Evolutionary conservation across 1,140 invertebrate species (phyloP).

Genomic region (Charaxes varanes): DNA sequence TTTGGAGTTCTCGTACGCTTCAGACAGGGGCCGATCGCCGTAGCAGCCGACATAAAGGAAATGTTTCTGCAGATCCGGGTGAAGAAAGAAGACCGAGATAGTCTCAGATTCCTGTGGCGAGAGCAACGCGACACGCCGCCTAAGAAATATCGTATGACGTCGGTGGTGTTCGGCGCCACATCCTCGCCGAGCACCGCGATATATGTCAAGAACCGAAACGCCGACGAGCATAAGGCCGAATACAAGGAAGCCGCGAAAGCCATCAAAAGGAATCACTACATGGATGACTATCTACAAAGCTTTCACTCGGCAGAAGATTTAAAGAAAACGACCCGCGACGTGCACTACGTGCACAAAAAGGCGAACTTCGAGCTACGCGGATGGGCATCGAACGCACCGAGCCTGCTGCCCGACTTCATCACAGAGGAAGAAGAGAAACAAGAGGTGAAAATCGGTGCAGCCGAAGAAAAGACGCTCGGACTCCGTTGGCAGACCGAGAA

Average conservation of each 20-base stretch:
- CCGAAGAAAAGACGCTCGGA: constrained; percentile 8
- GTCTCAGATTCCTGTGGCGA: too few relatives aligned
- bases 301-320: neutral
- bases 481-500: constrained; percentile 1
- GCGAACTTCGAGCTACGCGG: constrained; percentile 2
- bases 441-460: neutral
- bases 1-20: too few relatives aligned
- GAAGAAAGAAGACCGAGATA: too few relatives aligned
- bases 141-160: constrained; percentile 29
- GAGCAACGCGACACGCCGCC: too few relatives aligned
- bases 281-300: constrained; percentile 44
- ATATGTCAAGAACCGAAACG: constrained; percentile 35
- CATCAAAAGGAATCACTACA: constrained; percentile 29
- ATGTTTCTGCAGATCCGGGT: too few relatives aligned
- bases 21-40: too few relatives aligned
- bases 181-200: constrained; percentile 32
- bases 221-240: constrained; percentile 17
- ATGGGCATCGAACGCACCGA: neutral
- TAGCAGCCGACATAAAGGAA: too few relatives aligned
- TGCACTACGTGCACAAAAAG: neutral
- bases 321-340: neutral
- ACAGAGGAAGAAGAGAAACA: neutral
- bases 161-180: constrained; percentile 35
- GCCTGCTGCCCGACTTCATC: neutral
- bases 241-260: constrained; percentile 20